phyloP scores from a whole-genome alignment of 1,140 invertebrate genomes.

The Cheumatopsyche charites region DNA sequence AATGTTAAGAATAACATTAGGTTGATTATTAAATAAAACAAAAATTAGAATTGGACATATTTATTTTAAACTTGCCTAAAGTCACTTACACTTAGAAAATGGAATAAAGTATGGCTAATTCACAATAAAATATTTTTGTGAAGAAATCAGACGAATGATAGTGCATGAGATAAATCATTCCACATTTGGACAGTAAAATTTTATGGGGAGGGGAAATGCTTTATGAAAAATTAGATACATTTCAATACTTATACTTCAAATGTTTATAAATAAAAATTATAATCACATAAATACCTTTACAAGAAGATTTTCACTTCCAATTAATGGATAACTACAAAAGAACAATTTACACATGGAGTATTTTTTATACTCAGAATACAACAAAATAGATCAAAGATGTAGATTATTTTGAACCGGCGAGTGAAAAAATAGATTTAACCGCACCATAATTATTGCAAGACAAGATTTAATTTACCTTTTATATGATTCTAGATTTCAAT shows the following conservation, averaged over 20 bases:
- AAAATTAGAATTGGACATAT: conserved; percentile 44
- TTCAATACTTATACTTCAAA: conserved; percentile 14
- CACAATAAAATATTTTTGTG: conserved; percentile 15
- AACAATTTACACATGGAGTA: conserved; percentile 24
- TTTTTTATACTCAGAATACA: neutral
- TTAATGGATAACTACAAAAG: conserved; percentile 11
- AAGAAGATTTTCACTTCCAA: conserved; percentile 31
- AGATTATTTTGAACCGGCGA: too few species aligned
- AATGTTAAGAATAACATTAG: conserved; percentile 47
- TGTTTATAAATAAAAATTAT: conserved; percentile 8
- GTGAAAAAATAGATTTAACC: neutral
- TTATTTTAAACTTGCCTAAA: conserved; percentile 33
- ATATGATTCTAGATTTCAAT: too few species aligned
- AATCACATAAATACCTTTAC: conserved; percentile 30
- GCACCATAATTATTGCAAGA: too few species aligned
- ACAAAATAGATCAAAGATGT: neutral
- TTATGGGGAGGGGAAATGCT: too few species aligned
- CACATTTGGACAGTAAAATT: conserved; percentile 7
- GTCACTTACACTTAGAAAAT: conserved; percentile 30
- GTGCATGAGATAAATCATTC: conserved; percentile 19
- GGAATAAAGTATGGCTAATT: conserved; percentile 21
- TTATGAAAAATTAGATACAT: neutral
- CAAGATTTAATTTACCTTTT: too few species aligned
- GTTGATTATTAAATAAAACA: conserved; percentile 45
- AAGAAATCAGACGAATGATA: conserved; percentile 13